A percentile compares a stretch with the other conserved stretches of the same genome.
These are phyloP conservation scores for Coregonus suidteri DNA, from an alignment of 2,797 vertebrate genomes.

Conservation along the genomic window DNA sequence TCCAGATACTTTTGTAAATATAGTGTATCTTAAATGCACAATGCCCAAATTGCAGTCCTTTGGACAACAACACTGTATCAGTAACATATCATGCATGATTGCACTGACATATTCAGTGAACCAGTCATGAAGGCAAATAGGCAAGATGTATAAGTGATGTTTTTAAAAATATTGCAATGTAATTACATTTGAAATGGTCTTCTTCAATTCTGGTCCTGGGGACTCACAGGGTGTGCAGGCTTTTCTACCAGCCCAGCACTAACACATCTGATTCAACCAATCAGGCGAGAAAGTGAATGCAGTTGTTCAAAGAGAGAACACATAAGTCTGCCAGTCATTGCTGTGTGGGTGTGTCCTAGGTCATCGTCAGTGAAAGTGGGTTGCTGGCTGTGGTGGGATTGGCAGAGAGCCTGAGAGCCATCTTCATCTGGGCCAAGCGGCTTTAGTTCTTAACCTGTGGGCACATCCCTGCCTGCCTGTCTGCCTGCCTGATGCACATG, in stretches of 20 bases:
- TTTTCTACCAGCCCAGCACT: no score
- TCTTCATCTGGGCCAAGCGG: conserved; percentile 78
- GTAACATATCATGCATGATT: not conserved
- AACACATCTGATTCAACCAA: no score
- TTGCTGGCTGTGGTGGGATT: conserved; percentile 64
- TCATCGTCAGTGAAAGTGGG: conserved; percentile 54
- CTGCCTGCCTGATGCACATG: not conserved
- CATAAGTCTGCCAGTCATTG: not conserved
- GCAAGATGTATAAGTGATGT: not conserved
- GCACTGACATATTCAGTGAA: not conserved
- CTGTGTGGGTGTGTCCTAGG: conserved; percentile 35
- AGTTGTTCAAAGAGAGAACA: not conserved
- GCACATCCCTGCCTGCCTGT: conserved; percentile 43
- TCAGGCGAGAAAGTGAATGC: no score
- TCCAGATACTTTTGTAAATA: no score
- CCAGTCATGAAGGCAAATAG: not conserved
- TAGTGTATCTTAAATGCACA: no score
- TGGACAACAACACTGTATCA: not conserved
- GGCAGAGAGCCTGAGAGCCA: conserved; percentile 70
- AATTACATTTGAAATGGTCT: no score
- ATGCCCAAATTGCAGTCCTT: not conserved
- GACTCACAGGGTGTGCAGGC: no score
- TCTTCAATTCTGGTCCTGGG: no score
- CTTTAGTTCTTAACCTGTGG: conserved; percentile 75
- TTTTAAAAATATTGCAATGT: no score